Conservation (phyloP, 1,140 invertebrate genomes). For the Telenomus remus region DNA sequence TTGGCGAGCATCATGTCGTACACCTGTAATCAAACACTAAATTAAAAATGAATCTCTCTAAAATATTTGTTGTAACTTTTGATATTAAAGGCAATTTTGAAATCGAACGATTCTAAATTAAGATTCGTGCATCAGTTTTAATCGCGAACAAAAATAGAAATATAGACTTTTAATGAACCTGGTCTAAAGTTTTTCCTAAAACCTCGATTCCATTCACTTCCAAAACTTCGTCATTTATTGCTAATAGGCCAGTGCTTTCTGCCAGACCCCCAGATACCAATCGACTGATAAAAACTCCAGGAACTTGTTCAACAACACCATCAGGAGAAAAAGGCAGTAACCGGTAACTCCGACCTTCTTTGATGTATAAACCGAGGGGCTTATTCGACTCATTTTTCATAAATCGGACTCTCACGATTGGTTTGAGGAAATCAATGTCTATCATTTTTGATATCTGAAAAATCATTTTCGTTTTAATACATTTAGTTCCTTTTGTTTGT, state of each 20-base stretch:
- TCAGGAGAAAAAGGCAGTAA: slow-evolving; percentile 83
- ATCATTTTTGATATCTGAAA: slow-evolving; percentile 90
- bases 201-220: slow-evolving; percentile 99
- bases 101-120: not conserved
- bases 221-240: slow-evolving; percentile 99
- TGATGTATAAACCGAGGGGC: slow-evolving; percentile 98
- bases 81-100: not conserved
- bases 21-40: slow-evolving; percentile 80
- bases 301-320: slow-evolving; percentile 88
- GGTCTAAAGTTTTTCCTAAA: slow-evolving; percentile 96
- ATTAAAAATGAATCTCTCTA: not conserved
- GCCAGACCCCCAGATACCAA: slow-evolving; percentile 89
- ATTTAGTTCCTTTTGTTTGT: slow-evolving; percentile 76
- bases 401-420: slow-evolving; percentile 94
- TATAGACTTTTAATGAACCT: slow-evolving; percentile 78
- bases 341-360: slow-evolving; percentile 89
- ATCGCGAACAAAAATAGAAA: not conserved
- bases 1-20: slow-evolving; percentile 99
- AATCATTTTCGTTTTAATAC: not conserved
- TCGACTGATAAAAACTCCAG: slow-evolving; percentile 97
- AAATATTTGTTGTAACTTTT: not conserved
- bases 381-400: slow-evolving; percentile 99
- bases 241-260: slow-evolving; percentile 96
- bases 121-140: not conserved
- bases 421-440: slow-evolving; percentile 99